These are phyloP conservation scores for Calliopum simillimum DNA, from an alignment of 2,888 invertebrate species.

Conservation along the genomic window DNA sequence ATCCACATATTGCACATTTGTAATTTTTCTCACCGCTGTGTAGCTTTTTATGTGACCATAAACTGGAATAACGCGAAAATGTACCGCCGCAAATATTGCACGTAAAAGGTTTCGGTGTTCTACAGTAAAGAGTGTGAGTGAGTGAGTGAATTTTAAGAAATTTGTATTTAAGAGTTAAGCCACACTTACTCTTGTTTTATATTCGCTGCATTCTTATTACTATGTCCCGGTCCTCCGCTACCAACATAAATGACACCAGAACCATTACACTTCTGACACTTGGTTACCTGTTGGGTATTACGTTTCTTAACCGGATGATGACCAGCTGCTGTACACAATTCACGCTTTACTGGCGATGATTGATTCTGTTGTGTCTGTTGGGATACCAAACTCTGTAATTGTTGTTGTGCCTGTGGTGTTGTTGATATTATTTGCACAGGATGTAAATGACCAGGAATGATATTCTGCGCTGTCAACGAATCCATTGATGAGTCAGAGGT, in stretches of 20 bases:
- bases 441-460: constrained; percentile 64
- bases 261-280: constrained; percentile 90
- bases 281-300: constrained; percentile 82
- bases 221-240: constrained; percentile 39
- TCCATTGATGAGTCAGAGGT: constrained; percentile 59
- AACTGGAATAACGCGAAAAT: constrained; percentile 85
- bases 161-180: too few species aligned
- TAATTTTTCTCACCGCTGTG: constrained; percentile 87
- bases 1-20: constrained; percentile 88
- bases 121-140: constrained; percentile 49
- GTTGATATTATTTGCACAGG: constrained; percentile 60
- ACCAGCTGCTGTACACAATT: constrained; percentile 63
- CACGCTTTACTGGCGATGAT: constrained; percentile 51
- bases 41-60: constrained; percentile 90
- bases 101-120: constrained; percentile 84
- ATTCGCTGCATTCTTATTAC: constrained; percentile 44
- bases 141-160: too few species aligned
- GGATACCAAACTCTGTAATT: constrained; percentile 56
- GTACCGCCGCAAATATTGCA: constrained; percentile 89
- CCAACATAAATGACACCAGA: constrained; percentile 79
- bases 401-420: constrained; percentile 56
- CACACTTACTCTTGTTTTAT: constrained; percentile 60
- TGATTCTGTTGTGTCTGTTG: constrained; percentile 51
- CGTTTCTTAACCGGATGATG: constrained; percentile 87
- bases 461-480: constrained; percentile 68